Evolutionary conservation across 2,797 vertebrate species (phyloP).

Genomic region (Meriones psammophilus): DNA sequence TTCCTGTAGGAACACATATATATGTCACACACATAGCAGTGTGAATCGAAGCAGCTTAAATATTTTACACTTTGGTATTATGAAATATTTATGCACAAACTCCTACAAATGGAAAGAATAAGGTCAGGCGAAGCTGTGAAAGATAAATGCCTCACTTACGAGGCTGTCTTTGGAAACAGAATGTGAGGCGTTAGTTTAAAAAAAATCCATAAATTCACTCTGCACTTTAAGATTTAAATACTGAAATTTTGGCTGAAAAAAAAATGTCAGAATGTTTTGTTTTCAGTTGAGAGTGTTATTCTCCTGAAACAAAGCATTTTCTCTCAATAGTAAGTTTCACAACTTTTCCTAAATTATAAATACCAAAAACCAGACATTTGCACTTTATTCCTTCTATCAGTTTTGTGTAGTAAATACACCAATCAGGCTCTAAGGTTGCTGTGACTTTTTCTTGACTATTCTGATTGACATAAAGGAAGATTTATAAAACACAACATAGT

Average conservation of each 20-base stretch:
- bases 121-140: conserved; percentile 65
- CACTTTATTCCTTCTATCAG: neutral
- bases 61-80: conserved; percentile 76
- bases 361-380: neutral
- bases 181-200: neutral
- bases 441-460: neutral
- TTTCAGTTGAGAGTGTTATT: conserved; percentile 17
- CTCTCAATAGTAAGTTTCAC: conserved; percentile 14
- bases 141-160: conserved; percentile 59
- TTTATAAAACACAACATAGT: neutral
- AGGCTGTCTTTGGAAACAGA: conserved; percentile 48
- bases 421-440: neutral
- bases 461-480: neutral
- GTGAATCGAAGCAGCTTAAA: conserved; percentile 64
- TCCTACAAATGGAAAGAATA: conserved; percentile 66
- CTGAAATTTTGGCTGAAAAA: conserved; percentile 55
- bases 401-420: conserved; percentile 17
- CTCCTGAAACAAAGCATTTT: neutral
- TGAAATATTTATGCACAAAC: conserved; percentile 75
- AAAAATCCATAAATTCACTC: neutral
- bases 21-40: neutral
- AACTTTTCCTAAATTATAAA: neutral
- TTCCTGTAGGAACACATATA: neutral
- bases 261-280: conserved; percentile 28
- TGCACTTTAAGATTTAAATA: conserved; percentile 50